Evolutionary conservation across 2,888 invertebrate species (phyloP).

Genomic region (Lasioglossum figueresi): DNA sequence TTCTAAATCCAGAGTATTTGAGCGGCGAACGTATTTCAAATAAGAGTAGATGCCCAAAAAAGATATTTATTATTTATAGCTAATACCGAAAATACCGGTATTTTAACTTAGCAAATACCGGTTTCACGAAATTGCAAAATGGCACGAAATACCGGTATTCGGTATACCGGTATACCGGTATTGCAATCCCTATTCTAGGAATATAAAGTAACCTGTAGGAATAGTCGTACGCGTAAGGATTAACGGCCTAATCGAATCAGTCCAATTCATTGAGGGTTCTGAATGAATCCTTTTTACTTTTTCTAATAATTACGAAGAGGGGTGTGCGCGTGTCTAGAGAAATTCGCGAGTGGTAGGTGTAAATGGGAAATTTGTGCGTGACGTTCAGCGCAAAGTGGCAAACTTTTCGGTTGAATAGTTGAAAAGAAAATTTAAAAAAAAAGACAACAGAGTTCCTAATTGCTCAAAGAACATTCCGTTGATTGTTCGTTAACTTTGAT

Average conservation of each 20-base stretch:
- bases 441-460: conserved; percentile 64
- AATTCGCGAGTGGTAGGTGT: background rate
- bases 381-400: conserved; percentile 16
- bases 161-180: no score
- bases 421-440: no score
- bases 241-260: background rate
- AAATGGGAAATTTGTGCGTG: background rate
- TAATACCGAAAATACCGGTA: no score
- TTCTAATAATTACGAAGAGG: background rate
- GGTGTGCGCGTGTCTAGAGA: background rate
- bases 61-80: no score
- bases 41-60: no score
- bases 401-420: conserved; percentile 26
- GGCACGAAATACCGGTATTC: no score
- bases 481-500: background rate
- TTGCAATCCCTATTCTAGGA: no score
- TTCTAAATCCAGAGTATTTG: no score
- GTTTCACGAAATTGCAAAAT: no score
- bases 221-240: background rate
- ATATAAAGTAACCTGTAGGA: background rate
- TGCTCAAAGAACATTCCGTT: conserved; percentile 41
- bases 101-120: no score
- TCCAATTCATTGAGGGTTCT: background rate
- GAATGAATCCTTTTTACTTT: background rate
- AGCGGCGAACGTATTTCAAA: no score